phyloP scores from a whole-genome alignment of 2,113 vertebrate genomes.

The Aldabrachelys gigantea region DNA sequence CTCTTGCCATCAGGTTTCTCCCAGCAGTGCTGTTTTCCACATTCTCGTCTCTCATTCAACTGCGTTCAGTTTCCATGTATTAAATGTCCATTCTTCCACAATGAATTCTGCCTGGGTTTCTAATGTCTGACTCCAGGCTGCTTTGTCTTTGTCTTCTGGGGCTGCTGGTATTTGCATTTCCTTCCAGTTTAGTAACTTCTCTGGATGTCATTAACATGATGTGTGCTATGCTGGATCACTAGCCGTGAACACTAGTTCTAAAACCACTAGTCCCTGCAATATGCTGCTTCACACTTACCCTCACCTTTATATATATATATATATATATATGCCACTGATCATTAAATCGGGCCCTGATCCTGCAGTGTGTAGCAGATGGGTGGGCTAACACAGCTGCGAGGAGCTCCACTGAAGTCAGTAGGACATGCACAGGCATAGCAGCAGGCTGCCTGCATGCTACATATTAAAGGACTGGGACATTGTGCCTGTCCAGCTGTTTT shows the following conservation, averaged over 20 bases:
- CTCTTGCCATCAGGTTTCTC: neutral
- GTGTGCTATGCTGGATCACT: neutral
- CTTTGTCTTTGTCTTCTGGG: neutral
- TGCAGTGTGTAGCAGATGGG: neutral
- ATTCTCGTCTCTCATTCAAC: neutral
- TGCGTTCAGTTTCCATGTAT: neutral
- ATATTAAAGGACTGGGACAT: neutral
- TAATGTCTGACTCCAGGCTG: neutral
- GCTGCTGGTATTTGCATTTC: neutral
- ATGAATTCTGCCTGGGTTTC: neutral
- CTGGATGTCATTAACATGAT: neutral
- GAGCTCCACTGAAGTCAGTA: neutral
- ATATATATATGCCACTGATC: neutral
- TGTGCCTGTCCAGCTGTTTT: neutral
- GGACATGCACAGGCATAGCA: neutral
- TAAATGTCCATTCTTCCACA: neutral
- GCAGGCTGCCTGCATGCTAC: neutral
- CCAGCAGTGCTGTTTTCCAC: neutral
- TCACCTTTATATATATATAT: too few species aligned
- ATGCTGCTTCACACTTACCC: neutral
- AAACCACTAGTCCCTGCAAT: neutral
- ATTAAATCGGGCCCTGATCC: neutral
- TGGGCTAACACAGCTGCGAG: neutral
- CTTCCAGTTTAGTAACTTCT: neutral
- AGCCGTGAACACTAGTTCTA: neutral